phyloP scores from a whole-genome alignment of 30 jellyfish, hydroid and myxozoan species.

The Nemopilema nomurai region DNA sequence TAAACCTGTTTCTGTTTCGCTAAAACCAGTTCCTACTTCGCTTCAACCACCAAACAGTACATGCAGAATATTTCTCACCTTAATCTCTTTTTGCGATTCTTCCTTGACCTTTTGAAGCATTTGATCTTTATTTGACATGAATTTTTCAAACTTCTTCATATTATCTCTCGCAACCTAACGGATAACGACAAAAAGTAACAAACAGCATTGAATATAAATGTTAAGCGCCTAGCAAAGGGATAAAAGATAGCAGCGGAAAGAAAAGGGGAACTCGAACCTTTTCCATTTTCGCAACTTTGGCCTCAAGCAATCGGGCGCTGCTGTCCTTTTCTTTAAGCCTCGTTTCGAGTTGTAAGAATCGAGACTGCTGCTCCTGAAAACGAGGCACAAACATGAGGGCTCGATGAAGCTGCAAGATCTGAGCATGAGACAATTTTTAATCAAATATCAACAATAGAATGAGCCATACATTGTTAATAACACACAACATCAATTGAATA shows the following conservation, averaged over 20 bases:
- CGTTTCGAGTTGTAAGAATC: constrained; percentile 39
- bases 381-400: not conserved
- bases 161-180: constrained; percentile 79
- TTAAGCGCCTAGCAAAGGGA: not conserved
- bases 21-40: not conserved
- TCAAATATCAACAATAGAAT: too few relatives aligned
- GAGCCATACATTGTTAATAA: too few relatives aligned
- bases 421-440: too few relatives aligned
- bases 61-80: constrained; percentile 40
- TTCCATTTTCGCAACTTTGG: constrained; percentile 72
- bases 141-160: constrained; percentile 77
- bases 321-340: constrained; percentile 52
- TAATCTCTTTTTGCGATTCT: constrained; percentile 65
- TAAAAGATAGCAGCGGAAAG: not conserved
- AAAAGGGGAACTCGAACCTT: constrained; percentile 25
- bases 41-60: not conserved
- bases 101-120: constrained; percentile 73
- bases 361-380: constrained; percentile 53
- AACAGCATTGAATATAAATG: too few relatives aligned
- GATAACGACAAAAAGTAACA: not conserved
- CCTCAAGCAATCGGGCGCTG: constrained; percentile 54
- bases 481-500: too few relatives aligned
- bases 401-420: too few relatives aligned
- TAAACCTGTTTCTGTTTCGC: not conserved
- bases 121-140: constrained; percentile 83